Evolutionary conservation across 2,113 vertebrate genomes (phyloP).

Genomic region (Poeciliopsis turrubarensis): DNA sequence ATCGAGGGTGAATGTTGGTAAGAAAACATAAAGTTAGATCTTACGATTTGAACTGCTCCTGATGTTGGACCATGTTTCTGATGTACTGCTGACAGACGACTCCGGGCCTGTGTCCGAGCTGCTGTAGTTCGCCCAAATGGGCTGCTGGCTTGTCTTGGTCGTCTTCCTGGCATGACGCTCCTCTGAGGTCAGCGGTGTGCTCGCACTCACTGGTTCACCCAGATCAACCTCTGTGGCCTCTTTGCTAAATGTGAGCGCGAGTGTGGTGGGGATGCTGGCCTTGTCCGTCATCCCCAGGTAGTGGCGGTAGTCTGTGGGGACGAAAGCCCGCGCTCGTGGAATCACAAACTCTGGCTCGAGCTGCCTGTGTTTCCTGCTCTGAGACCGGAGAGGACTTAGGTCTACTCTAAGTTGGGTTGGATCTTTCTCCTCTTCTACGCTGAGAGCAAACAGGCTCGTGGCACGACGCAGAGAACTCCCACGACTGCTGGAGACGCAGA

Average conservation of each 20-base stretch:
- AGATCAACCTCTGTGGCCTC: conserved; percentile 37
- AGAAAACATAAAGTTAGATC: conserved; percentile 25
- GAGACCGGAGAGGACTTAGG: conserved; percentile 43
- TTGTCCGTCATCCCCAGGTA: conserved; percentile 71
- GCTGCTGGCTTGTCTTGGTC: conserved; percentile 47
- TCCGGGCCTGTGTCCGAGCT: conserved; percentile 62
- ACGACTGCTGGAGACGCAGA: conserved; percentile 51
- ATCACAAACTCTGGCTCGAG: conserved; percentile 45
- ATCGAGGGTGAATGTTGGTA: not conserved
- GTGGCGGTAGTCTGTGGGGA: conserved; percentile 75
- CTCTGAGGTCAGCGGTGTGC: conserved; percentile 61
- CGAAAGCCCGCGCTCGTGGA: conserved; percentile 69
- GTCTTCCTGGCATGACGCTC: conserved; percentile 51
- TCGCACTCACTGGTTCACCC: conserved; percentile 43
- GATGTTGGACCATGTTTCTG: conserved; percentile 61
- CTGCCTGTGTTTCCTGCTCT: conserved; percentile 59
- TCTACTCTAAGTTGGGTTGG: conserved; percentile 43
- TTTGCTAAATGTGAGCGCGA: not conserved
- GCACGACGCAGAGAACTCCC: conserved; percentile 61
- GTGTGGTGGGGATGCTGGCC: conserved; percentile 29
- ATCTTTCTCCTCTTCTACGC: conserved; percentile 53
- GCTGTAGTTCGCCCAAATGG: conserved; percentile 44
- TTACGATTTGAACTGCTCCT: conserved; percentile 70
- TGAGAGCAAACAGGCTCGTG: conserved; percentile 73
- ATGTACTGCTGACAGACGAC: conserved; percentile 62